Base-by-base conservation (phyloP, 2,888 invertebrate genomes). In the Geotrupes spiniger region DNA sequence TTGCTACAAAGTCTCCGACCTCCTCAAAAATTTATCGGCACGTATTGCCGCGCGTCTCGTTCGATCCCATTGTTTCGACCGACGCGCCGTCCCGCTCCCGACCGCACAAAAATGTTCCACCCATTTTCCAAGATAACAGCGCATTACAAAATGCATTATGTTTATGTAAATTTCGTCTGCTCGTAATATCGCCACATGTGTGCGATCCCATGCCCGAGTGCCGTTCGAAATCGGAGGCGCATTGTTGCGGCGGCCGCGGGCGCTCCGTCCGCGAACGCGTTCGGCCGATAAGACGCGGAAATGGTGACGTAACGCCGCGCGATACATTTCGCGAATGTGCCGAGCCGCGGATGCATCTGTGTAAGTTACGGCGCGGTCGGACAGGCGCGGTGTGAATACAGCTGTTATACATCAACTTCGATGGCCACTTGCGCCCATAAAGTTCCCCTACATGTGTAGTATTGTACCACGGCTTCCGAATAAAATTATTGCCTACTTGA, bases 361-460 rank as follows among this genome's bases (percentile, higher is more conserved):
- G 42, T 42, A 47, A 37, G 41, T 42, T 42, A 47, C 42, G 47
- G 47, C 47, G 42, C 14, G 27, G 36, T 36, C 40, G 47, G 36
- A 47, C 36, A 36, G 42, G 36, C 42, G 42, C 37, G 36, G 54
- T 49, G 54, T 49, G 52, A 52, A 49, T 49, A 52, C 51, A 49
- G 43, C 36, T 54, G 54, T 54, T 54, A 42, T 54, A 54, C 52
- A 54, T 54, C 54, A 54, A 54, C 49, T 54, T 54, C 51, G 49
- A 54, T 45, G 49, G 49, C 51, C 49, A 46, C 46, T 49, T 49
- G 42, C 45, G 46, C 46, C 49, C 54, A 54, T 54, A 54, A 54
- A 52, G 49, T 37, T 49, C 44, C 50, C 46, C 52, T 54, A 54
- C 54, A 54, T 49, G 49, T 54, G 51, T 54, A 52, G 51, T 46